phyloP scores from a whole-genome alignment of 1,140 invertebrate genomes.

The Holcopasites calliopsidis region DNA sequence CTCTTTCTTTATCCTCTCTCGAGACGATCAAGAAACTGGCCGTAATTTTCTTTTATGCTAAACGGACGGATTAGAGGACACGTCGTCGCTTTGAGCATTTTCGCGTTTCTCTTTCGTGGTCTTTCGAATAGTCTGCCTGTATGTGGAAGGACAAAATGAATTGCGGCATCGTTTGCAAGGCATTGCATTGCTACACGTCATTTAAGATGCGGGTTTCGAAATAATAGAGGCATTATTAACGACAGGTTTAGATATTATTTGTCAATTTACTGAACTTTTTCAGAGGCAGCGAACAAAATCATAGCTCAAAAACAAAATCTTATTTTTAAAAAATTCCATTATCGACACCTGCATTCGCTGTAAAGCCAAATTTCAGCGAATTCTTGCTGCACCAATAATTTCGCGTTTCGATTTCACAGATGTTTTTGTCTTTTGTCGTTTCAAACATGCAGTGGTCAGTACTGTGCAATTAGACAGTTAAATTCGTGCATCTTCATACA shows the following conservation, averaged over 20 bases:
- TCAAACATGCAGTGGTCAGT: not conserved
- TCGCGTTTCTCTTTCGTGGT: not conserved
- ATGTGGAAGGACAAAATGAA: not conserved
- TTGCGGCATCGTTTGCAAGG: no score
- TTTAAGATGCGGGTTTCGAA: no score
- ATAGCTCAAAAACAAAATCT: no score
- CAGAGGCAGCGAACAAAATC: no score
- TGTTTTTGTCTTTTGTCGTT: not conserved
- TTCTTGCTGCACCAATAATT: no score
- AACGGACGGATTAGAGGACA: constrained; percentile 11
- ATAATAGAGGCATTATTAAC: no score
- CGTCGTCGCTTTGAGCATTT: not conserved
- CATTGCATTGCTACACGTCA: no score
- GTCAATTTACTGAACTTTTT: no score
- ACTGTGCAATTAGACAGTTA: not conserved
- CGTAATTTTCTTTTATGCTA: constrained; percentile 3
- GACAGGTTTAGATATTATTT: no score
- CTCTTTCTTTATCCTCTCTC: constrained; percentile 16
- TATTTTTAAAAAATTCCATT: no score
- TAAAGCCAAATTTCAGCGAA: not conserved
- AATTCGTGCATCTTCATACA: constrained; percentile 15
- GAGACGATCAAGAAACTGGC: not conserved
- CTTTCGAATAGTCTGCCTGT: not conserved
- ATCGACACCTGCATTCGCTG: no score
- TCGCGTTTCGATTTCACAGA: not conserved